Conservation (phyloP, 2,888 invertebrate species). For the Melikaiella ostensackeni region DNA sequence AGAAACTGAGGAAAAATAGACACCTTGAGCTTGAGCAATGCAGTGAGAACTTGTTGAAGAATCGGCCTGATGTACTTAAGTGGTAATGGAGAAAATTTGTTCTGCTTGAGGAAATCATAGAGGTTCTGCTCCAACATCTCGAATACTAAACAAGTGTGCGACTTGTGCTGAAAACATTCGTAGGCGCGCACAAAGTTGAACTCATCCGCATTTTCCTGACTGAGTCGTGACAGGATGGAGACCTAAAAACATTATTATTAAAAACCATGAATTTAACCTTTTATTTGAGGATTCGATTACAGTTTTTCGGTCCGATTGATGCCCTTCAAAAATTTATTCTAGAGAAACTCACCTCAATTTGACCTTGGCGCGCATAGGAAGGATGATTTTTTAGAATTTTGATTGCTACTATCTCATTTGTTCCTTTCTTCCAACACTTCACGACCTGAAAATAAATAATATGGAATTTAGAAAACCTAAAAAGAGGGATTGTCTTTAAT, state of each 20-base stretch:
- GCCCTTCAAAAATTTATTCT: background rate
- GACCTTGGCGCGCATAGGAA: conserved; percentile 99
- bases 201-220: conserved; percentile 99
- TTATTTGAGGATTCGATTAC: too few relatives aligned
- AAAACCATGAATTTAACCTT: background rate
- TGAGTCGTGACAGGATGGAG: conserved; percentile 93
- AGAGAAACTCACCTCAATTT: conserved; percentile 91
- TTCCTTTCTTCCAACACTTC: conserved; percentile 99
- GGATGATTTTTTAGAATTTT: conserved; percentile 99
- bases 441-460: conserved; percentile 86
- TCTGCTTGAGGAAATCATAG: conserved; percentile 99
- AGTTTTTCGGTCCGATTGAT: background rate
- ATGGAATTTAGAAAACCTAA: background rate
- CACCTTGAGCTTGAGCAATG: conserved; percentile 94
- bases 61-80: conserved; percentile 99
- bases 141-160: conserved; percentile 99
- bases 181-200: conserved; percentile 99
- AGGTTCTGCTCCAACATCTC: conserved; percentile 99
- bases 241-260: conserved; percentile 78
- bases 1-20: conserved; percentile 38
- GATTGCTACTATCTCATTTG: conserved; percentile 99
- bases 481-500: too few relatives aligned
- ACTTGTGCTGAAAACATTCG: conserved; percentile 99
- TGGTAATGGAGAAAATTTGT: conserved; percentile 99
- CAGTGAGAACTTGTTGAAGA: conserved; percentile 95